Evolutionary conservation across 1,140 invertebrate genomes (phyloP).

Genomic region (Phymastichus coffea): DNA sequence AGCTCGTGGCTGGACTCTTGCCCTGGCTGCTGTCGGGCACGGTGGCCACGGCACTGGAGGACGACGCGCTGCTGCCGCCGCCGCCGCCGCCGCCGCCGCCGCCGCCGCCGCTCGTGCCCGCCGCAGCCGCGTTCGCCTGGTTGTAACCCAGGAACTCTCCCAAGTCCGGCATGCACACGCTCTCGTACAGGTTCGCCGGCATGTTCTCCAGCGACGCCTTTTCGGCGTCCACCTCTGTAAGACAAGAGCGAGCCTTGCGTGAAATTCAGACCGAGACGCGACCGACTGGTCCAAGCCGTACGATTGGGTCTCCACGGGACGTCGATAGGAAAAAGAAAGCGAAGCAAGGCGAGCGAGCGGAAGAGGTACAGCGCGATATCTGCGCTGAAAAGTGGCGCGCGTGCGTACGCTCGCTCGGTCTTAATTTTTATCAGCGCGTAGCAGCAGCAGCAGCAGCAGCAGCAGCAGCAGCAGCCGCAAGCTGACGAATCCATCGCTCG

Average conservation of each 20-base stretch:
- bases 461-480: no score
- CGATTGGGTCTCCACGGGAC: no score
- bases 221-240: constrained; percentile 70
- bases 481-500: not conserved
- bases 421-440: constrained; percentile 19
- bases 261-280: no score
- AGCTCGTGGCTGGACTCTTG: constrained; percentile 51
- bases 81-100: constrained; percentile 33
- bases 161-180: constrained; percentile 77
- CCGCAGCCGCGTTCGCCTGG: constrained; percentile 40
- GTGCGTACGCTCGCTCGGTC: no score
- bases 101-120: not conserved
- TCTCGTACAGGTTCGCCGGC: constrained; percentile 70
- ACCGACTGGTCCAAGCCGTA: no score
- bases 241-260: not conserved
- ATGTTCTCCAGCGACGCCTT: constrained; percentile 66
- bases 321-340: not conserved
- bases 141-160: constrained; percentile 66
- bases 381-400: no score
- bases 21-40: constrained; percentile 39
- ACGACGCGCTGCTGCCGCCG: constrained; percentile 29
- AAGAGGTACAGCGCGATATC: no score
- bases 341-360: no score
- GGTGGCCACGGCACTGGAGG: constrained; percentile 48
- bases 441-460: no score